phyloP scores from a whole-genome alignment of 2,888 invertebrate genomes.

The Lasioglossum morio region DNA sequence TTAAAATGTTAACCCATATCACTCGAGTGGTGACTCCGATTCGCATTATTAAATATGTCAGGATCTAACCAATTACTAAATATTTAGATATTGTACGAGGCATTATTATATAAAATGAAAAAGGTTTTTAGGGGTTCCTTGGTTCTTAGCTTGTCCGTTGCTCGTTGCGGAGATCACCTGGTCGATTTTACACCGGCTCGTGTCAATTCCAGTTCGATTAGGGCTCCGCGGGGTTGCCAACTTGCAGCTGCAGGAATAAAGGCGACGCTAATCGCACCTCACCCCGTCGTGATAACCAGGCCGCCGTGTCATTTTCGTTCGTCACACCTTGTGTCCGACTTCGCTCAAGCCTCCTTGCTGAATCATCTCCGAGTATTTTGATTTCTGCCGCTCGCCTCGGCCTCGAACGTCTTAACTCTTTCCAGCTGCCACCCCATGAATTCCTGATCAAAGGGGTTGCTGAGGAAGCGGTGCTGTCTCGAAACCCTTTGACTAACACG shows the following conservation, averaged over 20 bases:
- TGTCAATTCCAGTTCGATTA: constrained; percentile 50
- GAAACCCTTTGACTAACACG: neutral
- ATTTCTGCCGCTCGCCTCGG: constrained; percentile 22
- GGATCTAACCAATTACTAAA: too few species aligned
- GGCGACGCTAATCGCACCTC: constrained; percentile 49
- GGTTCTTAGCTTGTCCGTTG: constrained; percentile 4
- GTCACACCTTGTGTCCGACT: constrained; percentile 49
- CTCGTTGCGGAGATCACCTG: constrained; percentile 43
- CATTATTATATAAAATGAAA: too few species aligned
- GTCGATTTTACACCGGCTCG: constrained; percentile 19
- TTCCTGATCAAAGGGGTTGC: constrained; percentile 15
- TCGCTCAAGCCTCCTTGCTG: constrained; percentile 35
- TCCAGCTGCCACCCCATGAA: constrained; percentile 23
- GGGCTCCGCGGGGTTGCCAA: constrained; percentile 19
- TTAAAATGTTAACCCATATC: too few species aligned
- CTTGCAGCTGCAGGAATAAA: constrained; percentile 52
- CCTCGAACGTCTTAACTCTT: constrained; percentile 27
- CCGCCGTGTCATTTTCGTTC: constrained; percentile 55
- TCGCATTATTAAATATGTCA: too few species aligned
- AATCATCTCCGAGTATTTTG: constrained; percentile 42
- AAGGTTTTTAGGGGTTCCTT: neutral
- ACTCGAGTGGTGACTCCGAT: too few species aligned
- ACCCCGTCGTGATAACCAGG: constrained; percentile 53
- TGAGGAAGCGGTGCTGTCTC: neutral
- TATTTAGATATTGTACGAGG: too few species aligned